A percentile compares a stretch with the other conserved stretches of the same genome.
Evolutionary conservation across 2,113 vertebrate genomes (phyloP).

Genomic region (Lipophrys pholis): DNA sequence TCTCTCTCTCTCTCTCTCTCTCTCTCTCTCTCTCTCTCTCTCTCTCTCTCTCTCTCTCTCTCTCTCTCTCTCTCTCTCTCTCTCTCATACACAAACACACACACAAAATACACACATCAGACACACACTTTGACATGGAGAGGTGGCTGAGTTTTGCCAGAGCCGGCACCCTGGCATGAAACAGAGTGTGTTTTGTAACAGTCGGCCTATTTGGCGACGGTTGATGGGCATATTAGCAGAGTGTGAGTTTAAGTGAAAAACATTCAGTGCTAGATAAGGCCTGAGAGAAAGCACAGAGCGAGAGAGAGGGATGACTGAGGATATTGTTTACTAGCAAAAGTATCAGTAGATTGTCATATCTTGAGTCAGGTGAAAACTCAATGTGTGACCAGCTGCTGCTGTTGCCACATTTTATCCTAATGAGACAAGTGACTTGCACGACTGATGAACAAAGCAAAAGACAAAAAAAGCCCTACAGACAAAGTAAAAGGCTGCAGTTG

Average conservation of each 20-base stretch:
- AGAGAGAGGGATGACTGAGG: constrained; percentile 6
- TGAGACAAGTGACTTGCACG: constrained; percentile 34
- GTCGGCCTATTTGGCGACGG: constrained; percentile 53
- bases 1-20: neutral
- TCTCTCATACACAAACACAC: constrained; percentile 6
- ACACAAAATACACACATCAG: constrained; percentile 10
- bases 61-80: neutral
- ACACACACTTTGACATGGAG: constrained; percentile 36
- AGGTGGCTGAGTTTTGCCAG: constrained; percentile 56
- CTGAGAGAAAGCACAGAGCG: constrained; percentile 39
- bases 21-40: neutral
- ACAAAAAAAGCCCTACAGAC: neutral
- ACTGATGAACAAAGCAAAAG: constrained; percentile 8
- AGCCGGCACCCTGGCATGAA: constrained; percentile 55
- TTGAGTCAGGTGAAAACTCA: constrained; percentile 38
- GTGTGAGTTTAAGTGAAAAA: constrained; percentile 67
- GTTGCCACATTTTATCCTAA: constrained; percentile 63
- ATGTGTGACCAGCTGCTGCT: constrained; percentile 63
- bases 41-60: neutral
- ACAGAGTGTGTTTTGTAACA: constrained; percentile 60
- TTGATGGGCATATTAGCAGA: constrained; percentile 50
- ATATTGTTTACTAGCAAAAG: constrained; percentile 46
- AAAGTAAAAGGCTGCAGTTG: neutral
- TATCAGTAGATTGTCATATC: constrained; percentile 62
- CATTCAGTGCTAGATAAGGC: constrained; percentile 64